phyloP scores from a whole-genome alignment of 2,888 invertebrate species.

The Drosophila macrothrix region DNA sequence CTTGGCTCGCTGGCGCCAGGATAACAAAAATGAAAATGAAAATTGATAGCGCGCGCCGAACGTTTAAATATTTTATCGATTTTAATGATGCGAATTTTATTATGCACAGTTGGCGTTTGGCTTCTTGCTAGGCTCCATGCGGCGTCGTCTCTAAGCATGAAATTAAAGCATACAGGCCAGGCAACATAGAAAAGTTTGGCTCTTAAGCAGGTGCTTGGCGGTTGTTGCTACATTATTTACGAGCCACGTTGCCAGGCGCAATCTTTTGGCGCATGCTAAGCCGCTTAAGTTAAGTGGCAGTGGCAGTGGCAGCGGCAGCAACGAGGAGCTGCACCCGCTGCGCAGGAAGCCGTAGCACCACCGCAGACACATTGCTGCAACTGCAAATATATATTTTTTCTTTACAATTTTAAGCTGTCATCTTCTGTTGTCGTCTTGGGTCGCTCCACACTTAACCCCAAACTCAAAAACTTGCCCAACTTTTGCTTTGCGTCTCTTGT shows the following conservation, averaged over 20 bases:
- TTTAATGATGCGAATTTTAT: slow-evolving; percentile 59
- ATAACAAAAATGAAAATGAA: slow-evolving; percentile 69
- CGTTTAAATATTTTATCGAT: slow-evolving; percentile 76
- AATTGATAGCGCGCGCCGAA: slow-evolving; percentile 67
- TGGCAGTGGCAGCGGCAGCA: slow-evolving; percentile 6
- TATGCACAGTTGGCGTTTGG: slow-evolving; percentile 14
- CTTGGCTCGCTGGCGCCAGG: slow-evolving; percentile 46
- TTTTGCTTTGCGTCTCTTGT: slow-evolving; percentile 11
- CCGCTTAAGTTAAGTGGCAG: slow-evolving; percentile 62
- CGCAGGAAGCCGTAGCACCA: slow-evolving; percentile 50
- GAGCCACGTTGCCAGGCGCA: slow-evolving; percentile 37
- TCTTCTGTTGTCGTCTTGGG: slow-evolving; percentile 47
- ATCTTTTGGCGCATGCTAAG: slow-evolving; percentile 63
- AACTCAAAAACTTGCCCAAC: slow-evolving; percentile 33
- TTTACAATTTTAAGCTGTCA: slow-evolving; percentile 50
- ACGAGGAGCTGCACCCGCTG: slow-evolving; percentile 50
- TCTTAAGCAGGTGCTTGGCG: slow-evolving; percentile 27
- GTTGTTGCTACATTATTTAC: slow-evolving; percentile 55
- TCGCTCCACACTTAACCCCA: slow-evolving; percentile 48
- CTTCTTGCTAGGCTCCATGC: neutral
- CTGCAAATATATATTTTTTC: slow-evolving; percentile 2
- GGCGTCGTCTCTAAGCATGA: neutral
- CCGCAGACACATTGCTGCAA: slow-evolving; percentile 44
- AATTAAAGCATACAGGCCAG: neutral
- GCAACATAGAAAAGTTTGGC: slow-evolving; percentile 1